Percentiles rank a stretch among this genome's conserved stretches.
Evolutionary conservation across 2,888 invertebrate species (phyloP).

Genomic region (Lampropteryx suffumata): DNA sequence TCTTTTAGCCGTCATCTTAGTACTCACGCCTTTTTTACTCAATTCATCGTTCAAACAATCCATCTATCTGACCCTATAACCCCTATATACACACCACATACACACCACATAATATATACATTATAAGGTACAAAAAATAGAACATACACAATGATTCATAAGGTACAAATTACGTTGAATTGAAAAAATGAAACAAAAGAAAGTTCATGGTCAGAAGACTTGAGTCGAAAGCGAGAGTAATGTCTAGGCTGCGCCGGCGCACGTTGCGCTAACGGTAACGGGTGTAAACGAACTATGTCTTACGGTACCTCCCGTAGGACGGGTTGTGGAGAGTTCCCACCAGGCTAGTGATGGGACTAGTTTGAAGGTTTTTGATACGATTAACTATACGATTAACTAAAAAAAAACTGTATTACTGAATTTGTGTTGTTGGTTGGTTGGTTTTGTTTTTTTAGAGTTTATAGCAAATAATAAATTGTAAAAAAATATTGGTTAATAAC

Average conservation of each 20-base stretch:
- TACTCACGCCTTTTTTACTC: too few relatives aligned
- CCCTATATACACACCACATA: too few relatives aligned
- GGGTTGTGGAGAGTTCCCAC: slow-evolving; percentile 35
- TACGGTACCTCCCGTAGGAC: slow-evolving; percentile 66
- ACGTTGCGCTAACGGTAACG: slow-evolving; percentile 51
- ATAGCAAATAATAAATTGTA: too few relatives aligned
- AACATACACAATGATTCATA: slow-evolving; percentile 7
- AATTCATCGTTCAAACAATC: too few relatives aligned
- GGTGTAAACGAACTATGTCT: slow-evolving; percentile 44
- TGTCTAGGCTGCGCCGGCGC: slow-evolving; percentile 47
- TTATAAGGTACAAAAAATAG: not conserved
- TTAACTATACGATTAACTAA: too few relatives aligned
- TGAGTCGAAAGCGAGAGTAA: slow-evolving; percentile 72
- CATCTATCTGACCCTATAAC: too few relatives aligned
- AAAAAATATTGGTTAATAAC: too few relatives aligned
- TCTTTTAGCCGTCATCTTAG: too few relatives aligned
- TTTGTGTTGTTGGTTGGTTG: too few relatives aligned
- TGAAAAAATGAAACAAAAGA: slow-evolving; percentile 21
- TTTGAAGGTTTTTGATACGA: slow-evolving; percentile 12
- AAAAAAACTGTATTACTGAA: too few relatives aligned
- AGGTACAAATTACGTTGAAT: slow-evolving; percentile 7
- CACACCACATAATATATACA: too few relatives aligned
- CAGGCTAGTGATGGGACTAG: slow-evolving; percentile 24
- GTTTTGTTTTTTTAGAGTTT: too few relatives aligned
- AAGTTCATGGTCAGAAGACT: slow-evolving; percentile 24